A percentile compares a stretch with the other conserved stretches of the same genome.
phyloP scores from a whole-genome alignment of 2,113 vertebrate species.

The Alectura lathami region DNA sequence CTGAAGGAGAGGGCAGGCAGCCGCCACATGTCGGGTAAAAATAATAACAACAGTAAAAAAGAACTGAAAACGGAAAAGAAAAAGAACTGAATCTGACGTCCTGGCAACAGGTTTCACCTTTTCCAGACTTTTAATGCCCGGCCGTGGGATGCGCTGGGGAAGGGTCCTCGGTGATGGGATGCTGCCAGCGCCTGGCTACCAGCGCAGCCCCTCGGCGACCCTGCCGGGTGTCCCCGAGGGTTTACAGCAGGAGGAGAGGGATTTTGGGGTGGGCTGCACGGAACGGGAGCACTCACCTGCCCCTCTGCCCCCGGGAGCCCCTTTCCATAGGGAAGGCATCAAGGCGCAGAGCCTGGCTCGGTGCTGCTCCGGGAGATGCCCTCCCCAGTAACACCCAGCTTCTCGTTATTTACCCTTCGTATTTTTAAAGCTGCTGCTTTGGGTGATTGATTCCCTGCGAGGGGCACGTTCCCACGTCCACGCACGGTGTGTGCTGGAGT shows the following conservation, averaged over 20 bases:
- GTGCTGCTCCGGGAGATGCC: background rate
- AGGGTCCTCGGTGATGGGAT: background rate
- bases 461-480: background rate
- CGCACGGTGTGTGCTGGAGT: too few species aligned
- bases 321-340: background rate
- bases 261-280: constrained; percentile 18
- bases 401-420: background rate
- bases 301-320: too few species aligned
- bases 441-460: background rate
- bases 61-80: background rate
- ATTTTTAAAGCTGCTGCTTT: background rate
- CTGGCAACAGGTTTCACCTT: constrained; percentile 52
- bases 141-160: background rate
- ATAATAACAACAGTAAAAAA: background rate
- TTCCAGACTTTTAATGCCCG: background rate
- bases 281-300: too few species aligned
- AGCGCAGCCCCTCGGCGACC: too few species aligned
- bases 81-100: background rate
- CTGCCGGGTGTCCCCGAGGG: background rate
- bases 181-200: too few species aligned
- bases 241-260: background rate
- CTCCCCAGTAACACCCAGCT: background rate
- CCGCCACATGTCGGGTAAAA: background rate
- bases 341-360: background rate
- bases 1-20: background rate